Evolutionary conservation across 2,888 invertebrate species (phyloP).

Genomic region (Andricus curvator): DNA sequence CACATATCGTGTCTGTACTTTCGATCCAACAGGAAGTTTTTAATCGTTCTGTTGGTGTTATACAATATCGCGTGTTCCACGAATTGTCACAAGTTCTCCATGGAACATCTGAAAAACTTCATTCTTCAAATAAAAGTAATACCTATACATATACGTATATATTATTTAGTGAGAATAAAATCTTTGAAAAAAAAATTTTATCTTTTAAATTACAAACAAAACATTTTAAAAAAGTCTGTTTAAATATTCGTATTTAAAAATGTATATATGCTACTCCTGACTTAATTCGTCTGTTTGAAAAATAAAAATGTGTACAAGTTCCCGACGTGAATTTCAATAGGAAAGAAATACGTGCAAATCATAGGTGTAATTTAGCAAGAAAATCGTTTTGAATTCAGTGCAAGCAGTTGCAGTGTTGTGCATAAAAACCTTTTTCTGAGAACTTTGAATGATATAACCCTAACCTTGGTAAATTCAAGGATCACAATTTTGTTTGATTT

Average conservation of each 20-base stretch:
- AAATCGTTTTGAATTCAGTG: slow-evolving; percentile 24
- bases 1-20: slow-evolving; percentile 79
- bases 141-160: too few species aligned
- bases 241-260: too few species aligned
- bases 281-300: too few species aligned
- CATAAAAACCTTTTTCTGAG: neutral
- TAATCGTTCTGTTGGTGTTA: slow-evolving; percentile 91
- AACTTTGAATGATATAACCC: neutral
- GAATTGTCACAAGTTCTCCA: slow-evolving; percentile 96
- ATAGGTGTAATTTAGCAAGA: too few species aligned
- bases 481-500: neutral
- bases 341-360: too few species aligned
- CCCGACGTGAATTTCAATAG: too few species aligned
- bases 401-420: slow-evolving; percentile 5
- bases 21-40: slow-evolving; percentile 86
- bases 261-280: too few species aligned
- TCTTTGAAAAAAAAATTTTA: too few species aligned
- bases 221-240: too few species aligned
- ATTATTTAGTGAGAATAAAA: too few species aligned
- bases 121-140: neutral
- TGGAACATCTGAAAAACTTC: slow-evolving; percentile 85
- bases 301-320: too few species aligned
- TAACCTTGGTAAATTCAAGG: neutral
- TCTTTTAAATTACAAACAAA: too few species aligned
- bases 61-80: slow-evolving; percentile 96